Percentiles rank a stretch among this genome's conserved stretches.
These are phyloP conservation scores for Motacilla tschutschensis DNA, from an alignment of 2,113 vertebrate species.

Conservation along the genomic window DNA sequence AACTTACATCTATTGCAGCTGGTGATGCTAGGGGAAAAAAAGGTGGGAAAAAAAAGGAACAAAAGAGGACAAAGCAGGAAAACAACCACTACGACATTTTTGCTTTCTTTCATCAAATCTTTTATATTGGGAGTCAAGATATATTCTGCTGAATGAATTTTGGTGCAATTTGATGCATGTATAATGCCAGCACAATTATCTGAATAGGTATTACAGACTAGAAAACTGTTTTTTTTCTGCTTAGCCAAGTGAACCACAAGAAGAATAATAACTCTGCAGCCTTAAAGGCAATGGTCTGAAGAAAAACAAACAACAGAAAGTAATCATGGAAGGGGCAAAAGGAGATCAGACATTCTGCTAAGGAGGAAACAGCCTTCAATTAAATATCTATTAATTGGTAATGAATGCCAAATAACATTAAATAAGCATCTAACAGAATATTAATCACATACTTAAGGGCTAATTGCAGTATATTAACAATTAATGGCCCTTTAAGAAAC, in stretches of 20 bases:
- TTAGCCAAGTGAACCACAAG: conserved; percentile 41
- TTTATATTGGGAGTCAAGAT: not conserved
- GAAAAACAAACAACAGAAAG: conserved; percentile 49
- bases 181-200: not conserved
- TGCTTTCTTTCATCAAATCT: not conserved
- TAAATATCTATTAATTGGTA: conserved; percentile 64
- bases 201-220: conserved; percentile 1
- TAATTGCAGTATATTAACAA: conserved; percentile 66
- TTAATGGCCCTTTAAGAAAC: conserved; percentile 58
- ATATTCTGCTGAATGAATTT: conserved; percentile 11
- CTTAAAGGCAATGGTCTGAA: conserved; percentile 39
- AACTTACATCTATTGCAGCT: conserved; percentile 1
- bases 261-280: conserved; percentile 35
- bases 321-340: conserved; percentile 39
- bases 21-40: not conserved
- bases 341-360: conserved; percentile 5
- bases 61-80: not conserved
- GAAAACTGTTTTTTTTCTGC: conserved; percentile 32
- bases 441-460: conserved; percentile 63
- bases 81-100: not conserved
- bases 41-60: not conserved
- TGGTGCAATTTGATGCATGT: not conserved
- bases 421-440: conserved; percentile 70
- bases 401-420: conserved; percentile 65
- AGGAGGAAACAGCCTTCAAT: conserved; percentile 45